Percentiles rank a stretch among this genome's conserved stretches.
Conservation (phyloP, 2,113 vertebrate genomes). For the Channa argus region DNA sequence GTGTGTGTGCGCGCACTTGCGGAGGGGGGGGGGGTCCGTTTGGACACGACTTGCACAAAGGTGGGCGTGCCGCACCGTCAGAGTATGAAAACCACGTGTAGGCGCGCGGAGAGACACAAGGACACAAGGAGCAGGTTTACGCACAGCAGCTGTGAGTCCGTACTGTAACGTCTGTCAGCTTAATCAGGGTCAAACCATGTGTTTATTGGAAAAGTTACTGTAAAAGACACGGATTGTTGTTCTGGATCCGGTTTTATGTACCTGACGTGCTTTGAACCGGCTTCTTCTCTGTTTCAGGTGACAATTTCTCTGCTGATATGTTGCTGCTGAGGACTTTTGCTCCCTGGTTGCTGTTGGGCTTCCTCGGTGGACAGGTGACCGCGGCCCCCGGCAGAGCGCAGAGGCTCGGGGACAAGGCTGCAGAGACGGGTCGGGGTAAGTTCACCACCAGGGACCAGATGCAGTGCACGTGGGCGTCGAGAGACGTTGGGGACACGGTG, state of each 20-base stretch:
- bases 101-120: slow-evolving; percentile 26
- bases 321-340: slow-evolving; percentile 74
- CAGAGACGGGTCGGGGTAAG: slow-evolving; percentile 69
- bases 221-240: too few relatives aligned
- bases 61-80: slow-evolving; percentile 81
- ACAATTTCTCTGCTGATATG: slow-evolving; percentile 17
- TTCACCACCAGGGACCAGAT: slow-evolving; percentile 80
- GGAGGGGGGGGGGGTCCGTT: too few relatives aligned
- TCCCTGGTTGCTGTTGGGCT: slow-evolving; percentile 79
- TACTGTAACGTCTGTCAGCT: too few relatives aligned
- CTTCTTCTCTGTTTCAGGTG: slow-evolving; percentile 13
- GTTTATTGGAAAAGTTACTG: too few relatives aligned
- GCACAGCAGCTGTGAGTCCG: not conserved
- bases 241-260: too few relatives aligned
- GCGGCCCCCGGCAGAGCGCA: slow-evolving; percentile 8
- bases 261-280: not conserved
- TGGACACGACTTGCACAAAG: not conserved
- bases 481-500: slow-evolving; percentile 16
- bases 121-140: slow-evolving; percentile 35
- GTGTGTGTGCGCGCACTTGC: too few relatives aligned
- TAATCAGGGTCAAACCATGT: too few relatives aligned
- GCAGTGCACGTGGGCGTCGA: slow-evolving; percentile 85
- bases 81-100: slow-evolving; percentile 78
- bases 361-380: slow-evolving; percentile 74
- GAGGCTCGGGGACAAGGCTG: slow-evolving; percentile 47